Percentiles rank a stretch among this genome's conserved stretches.
phyloP scores from a whole-genome alignment of 1,140 invertebrate species.

The Odontomachus brunneus region DNA sequence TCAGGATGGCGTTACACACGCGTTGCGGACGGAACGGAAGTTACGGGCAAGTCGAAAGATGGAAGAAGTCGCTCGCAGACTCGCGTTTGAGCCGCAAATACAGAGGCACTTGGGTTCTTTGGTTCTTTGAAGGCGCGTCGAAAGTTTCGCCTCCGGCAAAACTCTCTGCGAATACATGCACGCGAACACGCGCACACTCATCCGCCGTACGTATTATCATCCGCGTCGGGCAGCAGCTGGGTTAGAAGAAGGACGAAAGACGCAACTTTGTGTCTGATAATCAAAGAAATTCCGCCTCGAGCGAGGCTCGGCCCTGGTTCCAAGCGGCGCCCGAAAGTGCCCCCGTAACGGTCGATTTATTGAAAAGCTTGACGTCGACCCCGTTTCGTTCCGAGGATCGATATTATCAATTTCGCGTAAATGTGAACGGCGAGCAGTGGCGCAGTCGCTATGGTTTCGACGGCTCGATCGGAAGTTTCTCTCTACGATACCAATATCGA shows the following conservation, averaged over 20 bases:
- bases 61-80: conserved; percentile 44
- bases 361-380: conserved; percentile 49
- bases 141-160: conserved; percentile 47
- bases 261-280: conserved; percentile 57
- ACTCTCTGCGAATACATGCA: conserved; percentile 17
- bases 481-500: neutral
- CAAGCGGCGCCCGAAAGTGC: conserved; percentile 20
- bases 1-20: conserved; percentile 38
- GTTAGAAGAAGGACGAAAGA: conserved; percentile 37
- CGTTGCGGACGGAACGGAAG: conserved; percentile 3
- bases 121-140: conserved; percentile 40
- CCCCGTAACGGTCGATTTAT: conserved; percentile 50
- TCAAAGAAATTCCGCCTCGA: conserved; percentile 45
- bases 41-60: conserved; percentile 43
- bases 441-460: neutral
- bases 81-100: conserved; percentile 55
- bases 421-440: conserved; percentile 15
- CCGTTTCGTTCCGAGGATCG: conserved; percentile 36
- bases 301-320: conserved; percentile 16
- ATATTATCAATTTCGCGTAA: conserved; percentile 51
- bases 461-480: neutral
- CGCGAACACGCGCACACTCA: neutral
- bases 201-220: conserved; percentile 47
- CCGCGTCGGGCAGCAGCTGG: neutral
- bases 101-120: conserved; percentile 32